Conservation (phyloP, 2,113 vertebrate species). For the Mastomys natalensis region DNA sequence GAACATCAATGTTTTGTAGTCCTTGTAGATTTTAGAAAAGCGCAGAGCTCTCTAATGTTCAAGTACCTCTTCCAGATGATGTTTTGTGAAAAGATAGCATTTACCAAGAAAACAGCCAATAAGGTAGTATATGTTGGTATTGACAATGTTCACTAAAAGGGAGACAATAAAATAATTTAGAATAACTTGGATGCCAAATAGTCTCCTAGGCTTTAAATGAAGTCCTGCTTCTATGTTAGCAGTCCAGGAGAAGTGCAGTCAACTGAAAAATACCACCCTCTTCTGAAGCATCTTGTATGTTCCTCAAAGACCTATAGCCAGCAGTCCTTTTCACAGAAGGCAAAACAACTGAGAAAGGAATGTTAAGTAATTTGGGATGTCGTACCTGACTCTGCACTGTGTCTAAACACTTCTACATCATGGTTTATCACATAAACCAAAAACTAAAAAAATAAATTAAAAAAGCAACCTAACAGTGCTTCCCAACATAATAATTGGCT, state of each 20-base stretch:
- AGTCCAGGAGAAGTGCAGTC: not conserved
- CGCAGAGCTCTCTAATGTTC: slow-evolving; percentile 5
- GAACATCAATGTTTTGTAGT: not conserved
- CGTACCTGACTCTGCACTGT: not conserved
- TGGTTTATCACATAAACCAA: not conserved
- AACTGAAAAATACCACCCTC: not conserved
- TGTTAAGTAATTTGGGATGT: not conserved
- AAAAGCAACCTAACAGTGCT: not conserved
- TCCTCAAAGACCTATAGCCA: not conserved
- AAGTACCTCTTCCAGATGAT: slow-evolving; percentile 43
- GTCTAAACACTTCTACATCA: not conserved
- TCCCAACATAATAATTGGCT: not conserved
- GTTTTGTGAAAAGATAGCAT: not conserved
- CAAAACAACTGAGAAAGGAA: not conserved
- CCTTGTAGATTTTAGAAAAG: not conserved
- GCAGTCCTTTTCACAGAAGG: not conserved
- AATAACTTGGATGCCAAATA: not conserved
- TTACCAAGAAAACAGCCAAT: not conserved
- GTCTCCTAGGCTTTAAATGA: not conserved
- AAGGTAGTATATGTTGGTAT: not conserved
- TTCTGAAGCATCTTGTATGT: not conserved
- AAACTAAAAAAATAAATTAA: not conserved
- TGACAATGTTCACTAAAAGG: not conserved
- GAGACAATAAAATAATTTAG: not conserved
- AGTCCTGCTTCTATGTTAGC: not conserved